Evolutionary conservation across 2,888 invertebrate species (phyloP).

Genomic region (Timema podura): DNA sequence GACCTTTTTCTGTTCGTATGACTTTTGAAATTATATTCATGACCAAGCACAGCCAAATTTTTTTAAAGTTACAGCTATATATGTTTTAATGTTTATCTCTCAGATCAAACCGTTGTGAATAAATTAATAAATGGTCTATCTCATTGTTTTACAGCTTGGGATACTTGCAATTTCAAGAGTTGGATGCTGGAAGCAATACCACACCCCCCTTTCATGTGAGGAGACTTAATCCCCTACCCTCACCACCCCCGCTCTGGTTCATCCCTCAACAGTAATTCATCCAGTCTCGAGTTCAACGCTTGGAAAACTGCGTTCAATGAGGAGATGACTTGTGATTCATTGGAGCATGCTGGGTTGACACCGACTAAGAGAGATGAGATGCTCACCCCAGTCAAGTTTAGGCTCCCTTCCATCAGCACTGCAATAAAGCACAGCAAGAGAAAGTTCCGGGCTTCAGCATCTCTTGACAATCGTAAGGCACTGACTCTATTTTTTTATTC

Average conservation of each 20-base stretch:
- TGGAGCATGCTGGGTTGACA: too few relatives aligned
- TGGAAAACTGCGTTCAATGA: conserved; percentile 19
- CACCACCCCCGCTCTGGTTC: conserved; percentile 16
- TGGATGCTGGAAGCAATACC: conserved; percentile 14
- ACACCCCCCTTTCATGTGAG: conserved; percentile 22
- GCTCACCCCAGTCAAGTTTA: not conserved
- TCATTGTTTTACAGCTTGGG: conserved; percentile 52
- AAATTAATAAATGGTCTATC: too few relatives aligned
- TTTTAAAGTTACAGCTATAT: too few relatives aligned
- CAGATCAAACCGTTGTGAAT: too few relatives aligned
- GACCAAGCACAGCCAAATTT: too few relatives aligned
- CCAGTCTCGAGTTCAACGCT: conserved; percentile 3
- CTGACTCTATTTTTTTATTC: not conserved
- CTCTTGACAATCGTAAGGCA: conserved; percentile 30
- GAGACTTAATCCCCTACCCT: conserved; percentile 26
- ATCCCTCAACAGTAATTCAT: conserved; percentile 7
- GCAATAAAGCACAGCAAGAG: conserved; percentile 16
- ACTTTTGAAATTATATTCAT: too few relatives aligned
- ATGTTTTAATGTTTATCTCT: too few relatives aligned
- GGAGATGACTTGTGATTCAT: too few relatives aligned
- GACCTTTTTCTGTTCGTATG: too few relatives aligned
- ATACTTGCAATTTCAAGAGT: conserved; percentile 53
- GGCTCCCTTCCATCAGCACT: conserved; percentile 20
- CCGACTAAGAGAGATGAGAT: too few relatives aligned
- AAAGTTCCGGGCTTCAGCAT: conserved; percentile 26